Evolutionary conservation across 2,113 vertebrate species (phyloP).

Genomic region (Uria lomvia): DNA sequence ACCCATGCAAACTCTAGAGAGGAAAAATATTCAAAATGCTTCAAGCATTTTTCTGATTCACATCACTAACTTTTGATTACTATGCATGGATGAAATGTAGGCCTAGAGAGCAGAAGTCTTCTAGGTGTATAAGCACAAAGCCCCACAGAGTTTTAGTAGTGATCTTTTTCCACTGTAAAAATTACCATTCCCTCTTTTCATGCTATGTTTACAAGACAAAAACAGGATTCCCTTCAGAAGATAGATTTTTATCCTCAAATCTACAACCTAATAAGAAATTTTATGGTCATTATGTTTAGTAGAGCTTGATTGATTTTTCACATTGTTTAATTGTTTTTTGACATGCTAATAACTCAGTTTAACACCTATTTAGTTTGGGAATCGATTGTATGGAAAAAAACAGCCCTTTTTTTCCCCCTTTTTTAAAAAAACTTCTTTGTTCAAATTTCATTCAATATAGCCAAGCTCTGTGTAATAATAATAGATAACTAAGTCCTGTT

Average conservation of each 20-base stretch:
- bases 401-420: rapidly evolving
- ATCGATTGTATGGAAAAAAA: background rate
- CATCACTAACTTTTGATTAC: background rate
- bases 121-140: background rate
- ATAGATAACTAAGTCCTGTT: background rate
- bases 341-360: background rate
- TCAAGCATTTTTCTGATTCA: background rate
- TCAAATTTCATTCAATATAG: background rate
- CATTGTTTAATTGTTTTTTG: background rate
- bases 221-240: background rate
- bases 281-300: background rate
- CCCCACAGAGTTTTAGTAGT: background rate
- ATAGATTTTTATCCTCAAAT: background rate
- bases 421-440: background rate
- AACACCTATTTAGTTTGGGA: background rate
- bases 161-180: background rate
- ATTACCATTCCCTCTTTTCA: background rate
- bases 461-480: background rate
- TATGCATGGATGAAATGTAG: background rate
- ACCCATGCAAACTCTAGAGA: background rate
- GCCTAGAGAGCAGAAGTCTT: background rate
- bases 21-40: background rate
- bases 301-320: background rate
- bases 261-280: background rate
- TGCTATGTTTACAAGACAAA: background rate